A percentile compares a stretch with the other conserved stretches of the same genome.
Conservation (phyloP, 2,888 invertebrate species). For the Serrognathus titanus region DNA sequence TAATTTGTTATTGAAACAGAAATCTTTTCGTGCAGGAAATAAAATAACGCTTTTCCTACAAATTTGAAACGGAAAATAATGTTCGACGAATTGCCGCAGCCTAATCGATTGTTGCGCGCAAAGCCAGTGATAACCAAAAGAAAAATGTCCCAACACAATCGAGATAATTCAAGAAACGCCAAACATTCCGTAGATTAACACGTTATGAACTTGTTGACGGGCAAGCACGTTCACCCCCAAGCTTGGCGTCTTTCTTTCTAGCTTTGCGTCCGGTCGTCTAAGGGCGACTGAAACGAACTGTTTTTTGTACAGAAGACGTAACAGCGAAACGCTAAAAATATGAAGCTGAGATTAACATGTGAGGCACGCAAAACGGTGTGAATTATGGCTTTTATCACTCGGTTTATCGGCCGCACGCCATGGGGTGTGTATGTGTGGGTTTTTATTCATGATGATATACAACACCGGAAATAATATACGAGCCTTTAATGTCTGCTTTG, state of each 20-base stretch:
- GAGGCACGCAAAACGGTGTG: slow-evolving; percentile 11
- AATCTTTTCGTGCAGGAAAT: too few species aligned
- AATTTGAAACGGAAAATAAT: too few species aligned
- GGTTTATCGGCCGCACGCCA: slow-evolving; percentile 12
- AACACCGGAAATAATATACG: too few species aligned
- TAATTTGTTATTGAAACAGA: too few species aligned
- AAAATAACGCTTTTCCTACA: too few species aligned
- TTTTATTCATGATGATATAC: not conserved
- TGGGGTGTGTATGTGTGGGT: not conserved
- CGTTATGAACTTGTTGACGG: not conserved
- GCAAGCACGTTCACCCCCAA: not conserved
- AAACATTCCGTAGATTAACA: not conserved
- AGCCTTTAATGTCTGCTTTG: too few species aligned
- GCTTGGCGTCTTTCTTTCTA: not conserved
- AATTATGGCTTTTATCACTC: slow-evolving; percentile 15
- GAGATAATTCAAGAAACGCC: not conserved
- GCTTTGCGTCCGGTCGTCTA: too few species aligned
- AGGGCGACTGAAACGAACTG: too few species aligned
- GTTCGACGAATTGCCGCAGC: too few species aligned
- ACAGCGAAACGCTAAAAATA: not conserved
- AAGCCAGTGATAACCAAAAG: not conserved
- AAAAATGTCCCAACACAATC: not conserved
- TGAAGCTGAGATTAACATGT: not conserved
- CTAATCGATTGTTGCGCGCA: too few species aligned
- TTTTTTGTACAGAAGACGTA: too few species aligned